These are phyloP conservation scores for Mormyrops attenuatus DNA, from an alignment of 2,797 vertebrate genomes.

Conservation along the genomic window DNA sequence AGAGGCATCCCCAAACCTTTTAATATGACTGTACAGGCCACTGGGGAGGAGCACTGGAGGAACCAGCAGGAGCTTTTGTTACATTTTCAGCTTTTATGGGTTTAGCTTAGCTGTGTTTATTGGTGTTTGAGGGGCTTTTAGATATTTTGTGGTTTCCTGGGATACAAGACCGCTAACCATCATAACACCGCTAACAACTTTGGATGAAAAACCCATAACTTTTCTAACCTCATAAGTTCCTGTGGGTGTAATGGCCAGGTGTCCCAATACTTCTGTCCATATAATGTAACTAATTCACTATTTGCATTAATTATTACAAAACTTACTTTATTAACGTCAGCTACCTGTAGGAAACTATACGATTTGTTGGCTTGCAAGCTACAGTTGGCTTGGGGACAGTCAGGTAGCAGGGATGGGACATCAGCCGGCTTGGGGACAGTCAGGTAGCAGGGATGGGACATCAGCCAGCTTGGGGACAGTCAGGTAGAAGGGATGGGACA, in stretches of 20 bases:
- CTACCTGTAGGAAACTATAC: background rate
- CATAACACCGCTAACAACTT: background rate
- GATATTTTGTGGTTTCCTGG: background rate
- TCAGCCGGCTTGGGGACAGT: too few relatives aligned
- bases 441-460: too few relatives aligned
- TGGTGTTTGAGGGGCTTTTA: background rate
- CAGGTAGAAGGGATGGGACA: background rate
- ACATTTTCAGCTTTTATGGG: background rate
- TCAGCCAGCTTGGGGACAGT: too few relatives aligned
- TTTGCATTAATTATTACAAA: background rate
- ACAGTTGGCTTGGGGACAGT: too few relatives aligned
- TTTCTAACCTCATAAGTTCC: background rate
- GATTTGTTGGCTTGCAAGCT: too few relatives aligned
- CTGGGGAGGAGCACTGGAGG: background rate
- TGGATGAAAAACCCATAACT: background rate
- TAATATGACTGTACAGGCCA: background rate
- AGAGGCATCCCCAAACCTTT: too few relatives aligned
- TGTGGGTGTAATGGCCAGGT: background rate
- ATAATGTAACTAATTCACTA: background rate
- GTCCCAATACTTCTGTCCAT: background rate
- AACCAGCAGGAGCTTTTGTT: background rate
- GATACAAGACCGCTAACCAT: background rate
- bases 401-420: too few relatives aligned
- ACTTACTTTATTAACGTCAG: background rate
- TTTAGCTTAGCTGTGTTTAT: background rate